phyloP scores from a whole-genome alignment of 1,140 invertebrate species.

The Neodiprion pinetum region DNA sequence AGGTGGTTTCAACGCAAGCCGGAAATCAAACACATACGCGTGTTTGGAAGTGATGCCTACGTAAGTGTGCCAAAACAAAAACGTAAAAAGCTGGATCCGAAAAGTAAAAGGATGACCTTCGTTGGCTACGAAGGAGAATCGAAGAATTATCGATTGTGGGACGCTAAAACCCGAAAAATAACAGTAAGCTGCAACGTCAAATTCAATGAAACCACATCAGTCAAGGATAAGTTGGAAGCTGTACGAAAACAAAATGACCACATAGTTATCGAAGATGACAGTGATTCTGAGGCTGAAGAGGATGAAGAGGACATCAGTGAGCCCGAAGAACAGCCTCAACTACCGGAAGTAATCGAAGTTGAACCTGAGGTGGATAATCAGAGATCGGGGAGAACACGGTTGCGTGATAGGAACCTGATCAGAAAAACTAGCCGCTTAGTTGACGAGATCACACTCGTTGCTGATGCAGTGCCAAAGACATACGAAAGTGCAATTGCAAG shows the following conservation, averaged over 20 bases:
- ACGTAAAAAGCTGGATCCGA: conserved; percentile 41
- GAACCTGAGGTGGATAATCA: not conserved
- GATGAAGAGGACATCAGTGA: too few species aligned
- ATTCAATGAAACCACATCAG: conserved; percentile 13
- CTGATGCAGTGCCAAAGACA: conserved; percentile 42
- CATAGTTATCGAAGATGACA: too few species aligned
- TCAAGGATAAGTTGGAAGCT: not conserved
- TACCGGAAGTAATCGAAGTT: not conserved
- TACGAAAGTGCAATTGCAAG: conserved; percentile 1
- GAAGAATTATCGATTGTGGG: conserved; percentile 28
- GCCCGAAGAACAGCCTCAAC: too few species aligned
- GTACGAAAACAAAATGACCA: too few species aligned
- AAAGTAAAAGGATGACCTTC: conserved; percentile 27
- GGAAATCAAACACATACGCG: conserved; percentile 35
- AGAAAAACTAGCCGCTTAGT: conserved; percentile 21
- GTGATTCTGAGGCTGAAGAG: not conserved
- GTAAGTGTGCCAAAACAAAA: conserved; percentile 41
- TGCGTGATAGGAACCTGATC: conserved; percentile 7
- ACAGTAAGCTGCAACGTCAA: conserved; percentile 14
- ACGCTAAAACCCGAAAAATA: conserved; percentile 7
- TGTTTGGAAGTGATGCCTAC: conserved; percentile 46
- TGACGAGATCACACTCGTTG: conserved; percentile 28
- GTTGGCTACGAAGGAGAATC: conserved; percentile 24
- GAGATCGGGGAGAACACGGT: not conserved
- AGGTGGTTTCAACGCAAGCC: conserved; percentile 18